phyloP scores from a whole-genome alignment of 2,113 vertebrate genomes.

The Clarias macrocephalus region DNA sequence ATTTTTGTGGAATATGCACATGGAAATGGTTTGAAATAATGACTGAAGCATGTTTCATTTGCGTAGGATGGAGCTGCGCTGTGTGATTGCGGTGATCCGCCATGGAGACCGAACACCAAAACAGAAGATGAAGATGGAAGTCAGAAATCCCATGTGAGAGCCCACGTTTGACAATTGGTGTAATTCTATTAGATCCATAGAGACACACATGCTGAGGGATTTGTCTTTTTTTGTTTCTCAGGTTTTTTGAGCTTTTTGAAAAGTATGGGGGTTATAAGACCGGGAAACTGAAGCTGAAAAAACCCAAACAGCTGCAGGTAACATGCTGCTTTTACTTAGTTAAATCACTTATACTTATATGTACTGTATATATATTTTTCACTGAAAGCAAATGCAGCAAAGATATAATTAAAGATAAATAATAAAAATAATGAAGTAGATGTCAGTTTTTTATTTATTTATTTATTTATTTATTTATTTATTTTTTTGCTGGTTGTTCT shows the following conservation, averaged over 20 bases:
- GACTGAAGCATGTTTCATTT: conserved; percentile 8
- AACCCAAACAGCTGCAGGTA: conserved; percentile 96
- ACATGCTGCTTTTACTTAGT: not conserved
- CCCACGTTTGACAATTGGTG: not conserved
- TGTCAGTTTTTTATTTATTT: too few relatives aligned
- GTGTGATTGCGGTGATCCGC: conserved; percentile 94
- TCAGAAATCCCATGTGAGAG: conserved; percentile 86
- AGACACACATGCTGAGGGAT: not conserved
- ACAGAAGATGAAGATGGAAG: conserved; percentile 99
- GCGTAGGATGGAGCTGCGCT: conserved; percentile 96
- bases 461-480: too few relatives aligned
- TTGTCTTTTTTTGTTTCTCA: conserved; percentile 55
- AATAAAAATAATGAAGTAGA: not conserved
- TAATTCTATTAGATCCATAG: not conserved
- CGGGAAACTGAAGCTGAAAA: conserved; percentile 95
- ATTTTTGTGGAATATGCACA: not conserved
- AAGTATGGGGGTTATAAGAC: conserved; percentile 96
- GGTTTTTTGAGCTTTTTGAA: conserved; percentile 96
- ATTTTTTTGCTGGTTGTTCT: not conserved
- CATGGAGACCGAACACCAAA: conserved; percentile 96
- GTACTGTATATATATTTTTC: not conserved
- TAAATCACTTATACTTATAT: not conserved
- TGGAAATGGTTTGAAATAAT: conserved; percentile 22
- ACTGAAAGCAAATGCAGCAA: not conserved
- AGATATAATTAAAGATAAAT: too few relatives aligned